A percentile compares a stretch with the other conserved stretches of the same genome.
phyloP scores from a whole-genome alignment of 2,888 invertebrate genomes.

The Cacoxenus indagator region DNA sequence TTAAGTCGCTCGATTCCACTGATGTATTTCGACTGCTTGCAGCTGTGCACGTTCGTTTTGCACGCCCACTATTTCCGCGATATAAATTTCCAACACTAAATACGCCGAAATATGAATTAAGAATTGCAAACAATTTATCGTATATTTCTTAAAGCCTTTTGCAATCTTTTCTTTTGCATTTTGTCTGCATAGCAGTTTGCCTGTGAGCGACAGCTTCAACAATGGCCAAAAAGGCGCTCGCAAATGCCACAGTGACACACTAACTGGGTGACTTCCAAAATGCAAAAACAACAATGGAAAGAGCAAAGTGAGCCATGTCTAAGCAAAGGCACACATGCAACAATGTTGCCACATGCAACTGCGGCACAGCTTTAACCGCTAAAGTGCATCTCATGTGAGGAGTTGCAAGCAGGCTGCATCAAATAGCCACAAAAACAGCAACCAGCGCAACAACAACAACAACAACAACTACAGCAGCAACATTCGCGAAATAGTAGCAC shows the following conservation, averaged over 20 bases:
- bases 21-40: background rate
- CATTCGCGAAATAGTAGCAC: background rate
- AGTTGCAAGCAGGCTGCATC: background rate
- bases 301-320: constrained; percentile 35
- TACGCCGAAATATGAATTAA: background rate
- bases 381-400: constrained; percentile 1
- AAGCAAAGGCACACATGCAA: constrained; percentile 36
- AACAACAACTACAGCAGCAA: background rate
- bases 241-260: constrained; percentile 63
- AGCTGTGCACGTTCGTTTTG: background rate
- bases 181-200: background rate
- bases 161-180: no score
- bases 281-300: constrained; percentile 21
- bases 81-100: background rate
- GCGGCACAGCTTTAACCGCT: background rate
- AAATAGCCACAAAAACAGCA: background rate
- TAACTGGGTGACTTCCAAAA: constrained; percentile 61
- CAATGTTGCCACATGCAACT: background rate
- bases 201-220: constrained; percentile 8
- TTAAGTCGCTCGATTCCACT: background rate
- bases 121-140: background rate
- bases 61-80: constrained; percentile 20
- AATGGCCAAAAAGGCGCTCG: constrained; percentile 26
- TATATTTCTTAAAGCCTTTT: no score
- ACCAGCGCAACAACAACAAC: background rate